phyloP scores from a whole-genome alignment of 1,140 invertebrate genomes.

The Aphaenogaster rudis region DNA sequence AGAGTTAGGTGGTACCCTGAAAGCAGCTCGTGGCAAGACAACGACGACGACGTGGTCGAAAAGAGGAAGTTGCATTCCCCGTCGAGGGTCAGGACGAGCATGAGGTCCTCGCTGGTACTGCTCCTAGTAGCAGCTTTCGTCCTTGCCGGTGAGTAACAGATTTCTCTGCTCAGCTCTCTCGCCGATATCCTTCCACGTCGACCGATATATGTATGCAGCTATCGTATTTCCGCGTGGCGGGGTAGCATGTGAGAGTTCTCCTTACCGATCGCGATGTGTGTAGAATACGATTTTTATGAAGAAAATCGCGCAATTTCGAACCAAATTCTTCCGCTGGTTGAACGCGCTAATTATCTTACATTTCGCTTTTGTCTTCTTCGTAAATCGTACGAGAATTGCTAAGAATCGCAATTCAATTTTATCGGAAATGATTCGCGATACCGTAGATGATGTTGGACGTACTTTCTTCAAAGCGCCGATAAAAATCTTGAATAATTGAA shows the following conservation, averaged over 20 bases:
- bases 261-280: neutral
- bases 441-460: neutral
- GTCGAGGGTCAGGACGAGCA: constrained; percentile 72
- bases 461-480: constrained; percentile 14
- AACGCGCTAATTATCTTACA: neutral
- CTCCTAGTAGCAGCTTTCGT: constrained; percentile 76
- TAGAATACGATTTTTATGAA: constrained; percentile 5
- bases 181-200: neutral
- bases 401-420: neutral
- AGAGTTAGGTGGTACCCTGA: constrained; percentile 28
- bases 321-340: neutral
- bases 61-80: constrained; percentile 20
- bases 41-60: constrained; percentile 36
- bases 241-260: neutral
- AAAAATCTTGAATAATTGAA: neutral
- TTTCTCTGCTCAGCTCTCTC: neutral
- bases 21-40: constrained; percentile 25
- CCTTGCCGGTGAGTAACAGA: constrained; percentile 80
- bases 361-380: neutral
- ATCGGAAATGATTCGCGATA: neutral
- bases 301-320: neutral
- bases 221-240: neutral
- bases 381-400: neutral
- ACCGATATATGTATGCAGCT: neutral
- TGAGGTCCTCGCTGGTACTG: constrained; percentile 82